phyloP scores from a whole-genome alignment of 2,888 invertebrate species.

The Geotrupes spiniger region DNA sequence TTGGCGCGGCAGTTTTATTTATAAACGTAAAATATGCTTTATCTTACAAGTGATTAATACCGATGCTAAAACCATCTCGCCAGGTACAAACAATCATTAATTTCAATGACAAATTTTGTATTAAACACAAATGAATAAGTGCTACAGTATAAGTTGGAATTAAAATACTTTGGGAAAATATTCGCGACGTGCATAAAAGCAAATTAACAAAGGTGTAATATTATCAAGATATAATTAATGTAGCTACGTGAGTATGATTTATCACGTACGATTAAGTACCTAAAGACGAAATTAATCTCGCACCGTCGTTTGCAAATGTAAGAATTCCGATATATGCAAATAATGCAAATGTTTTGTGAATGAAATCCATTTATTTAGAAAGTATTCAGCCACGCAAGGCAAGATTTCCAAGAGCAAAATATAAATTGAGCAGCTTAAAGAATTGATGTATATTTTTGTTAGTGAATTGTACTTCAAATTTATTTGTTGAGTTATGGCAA shows the following conservation, averaged over 20 bases:
- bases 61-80: too few relatives aligned
- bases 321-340: constrained; percentile 10
- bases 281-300: constrained; percentile 5
- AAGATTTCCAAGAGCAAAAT: too few relatives aligned
- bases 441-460: too few relatives aligned
- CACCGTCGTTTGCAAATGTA: constrained; percentile 7
- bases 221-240: constrained; percentile 7
- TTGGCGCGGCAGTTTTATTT: too few relatives aligned
- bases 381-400: not conserved
- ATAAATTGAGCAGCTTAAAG: too few relatives aligned
- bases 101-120: not conserved
- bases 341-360: constrained; percentile 7
- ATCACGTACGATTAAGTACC: not conserved
- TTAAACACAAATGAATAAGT: constrained; percentile 5
- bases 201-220: constrained; percentile 7
- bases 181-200: not conserved
- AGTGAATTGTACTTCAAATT: too few relatives aligned
- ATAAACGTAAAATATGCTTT: too few relatives aligned
- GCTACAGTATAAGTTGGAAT: not conserved
- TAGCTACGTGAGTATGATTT: constrained; percentile 6
- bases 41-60: too few relatives aligned
- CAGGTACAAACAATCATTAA: not conserved
- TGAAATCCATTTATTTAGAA: constrained; percentile 10
- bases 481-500: too few relatives aligned
- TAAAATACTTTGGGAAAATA: constrained; percentile 1